A percentile compares a stretch with the other conserved stretches of the same genome.
Conservation (phyloP, 2,113 vertebrate genomes). For the Gymnogyps californianus region DNA sequence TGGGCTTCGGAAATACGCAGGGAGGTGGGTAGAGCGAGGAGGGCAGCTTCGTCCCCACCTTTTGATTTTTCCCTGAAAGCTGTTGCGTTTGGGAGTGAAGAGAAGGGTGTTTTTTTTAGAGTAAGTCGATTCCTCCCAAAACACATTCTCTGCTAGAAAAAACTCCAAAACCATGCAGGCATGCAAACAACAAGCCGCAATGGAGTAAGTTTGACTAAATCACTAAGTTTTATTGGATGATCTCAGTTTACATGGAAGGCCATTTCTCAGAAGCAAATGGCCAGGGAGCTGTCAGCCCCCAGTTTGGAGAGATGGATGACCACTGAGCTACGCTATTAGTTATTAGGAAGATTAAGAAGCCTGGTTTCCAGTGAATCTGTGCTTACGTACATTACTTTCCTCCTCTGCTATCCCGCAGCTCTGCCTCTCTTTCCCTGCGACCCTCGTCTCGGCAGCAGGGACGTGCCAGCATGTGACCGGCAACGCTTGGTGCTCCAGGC, state of each 20-base stretch:
- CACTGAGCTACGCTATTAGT: accelerated
- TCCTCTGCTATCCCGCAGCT: neutral
- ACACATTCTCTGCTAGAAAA: neutral
- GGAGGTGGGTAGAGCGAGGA: neutral
- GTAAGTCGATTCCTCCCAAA: neutral
- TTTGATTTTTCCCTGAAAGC: neutral
- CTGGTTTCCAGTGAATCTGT: neutral
- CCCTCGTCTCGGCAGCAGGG: neutral
- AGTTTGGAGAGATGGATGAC: neutral
- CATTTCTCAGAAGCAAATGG: neutral
- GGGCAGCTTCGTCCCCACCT: neutral
- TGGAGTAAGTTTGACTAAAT: neutral
- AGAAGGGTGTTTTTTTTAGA: neutral
- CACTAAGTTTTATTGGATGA: accelerated
- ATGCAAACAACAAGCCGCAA: neutral
- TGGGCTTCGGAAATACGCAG: neutral
- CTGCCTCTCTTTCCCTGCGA: neutral
- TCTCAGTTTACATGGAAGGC: neutral
- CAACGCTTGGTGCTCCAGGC: accelerated
- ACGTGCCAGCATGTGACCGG: accelerated
- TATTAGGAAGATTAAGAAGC: neutral
- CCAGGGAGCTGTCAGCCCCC: neutral
- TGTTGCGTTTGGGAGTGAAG: neutral
- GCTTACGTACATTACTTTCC: accelerated
- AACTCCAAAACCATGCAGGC: neutral